Percentiles rank a stretch among this genome's conserved stretches.
Conservation (phyloP, 1,140 invertebrate species). For the Mya arenaria region DNA sequence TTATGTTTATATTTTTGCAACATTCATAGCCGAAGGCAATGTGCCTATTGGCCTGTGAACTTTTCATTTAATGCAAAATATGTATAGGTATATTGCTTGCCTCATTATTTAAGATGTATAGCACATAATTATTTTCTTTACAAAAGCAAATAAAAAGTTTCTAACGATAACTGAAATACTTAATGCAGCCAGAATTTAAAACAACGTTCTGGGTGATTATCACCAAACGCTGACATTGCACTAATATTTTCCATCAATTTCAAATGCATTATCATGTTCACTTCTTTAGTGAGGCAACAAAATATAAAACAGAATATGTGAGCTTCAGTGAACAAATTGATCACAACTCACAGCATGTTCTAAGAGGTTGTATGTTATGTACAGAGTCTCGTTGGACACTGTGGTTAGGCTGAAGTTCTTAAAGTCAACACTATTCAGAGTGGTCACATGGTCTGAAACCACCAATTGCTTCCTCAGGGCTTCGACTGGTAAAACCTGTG, state of each 20-base stretch:
- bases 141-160: too few relatives aligned
- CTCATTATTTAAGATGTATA: too few relatives aligned
- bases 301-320: background rate
- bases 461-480: too few relatives aligned
- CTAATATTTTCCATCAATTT: background rate
- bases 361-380: background rate
- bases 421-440: slow-evolving; percentile 17
- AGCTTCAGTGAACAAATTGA: background rate
- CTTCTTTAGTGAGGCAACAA: background rate
- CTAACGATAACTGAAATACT: background rate
- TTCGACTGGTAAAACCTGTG: too few relatives aligned
- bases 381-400: background rate
- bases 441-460: too few relatives aligned
- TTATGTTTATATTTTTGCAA: too few relatives aligned
- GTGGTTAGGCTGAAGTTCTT: slow-evolving; percentile 1
- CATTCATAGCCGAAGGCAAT: too few relatives aligned
- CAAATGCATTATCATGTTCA: background rate
- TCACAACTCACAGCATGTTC: background rate
- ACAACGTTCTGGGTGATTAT: background rate
- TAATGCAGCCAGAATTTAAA: background rate
- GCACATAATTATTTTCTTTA: too few relatives aligned
- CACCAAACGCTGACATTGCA: too few relatives aligned
- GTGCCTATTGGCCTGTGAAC: too few relatives aligned
- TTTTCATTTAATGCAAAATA: too few relatives aligned
- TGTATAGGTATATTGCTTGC: too few relatives aligned